Percentiles rank a stretch among this genome's conserved stretches.
Conservation (phyloP, 2,888 invertebrate genomes). For the Synanthedon tipuliformis region DNA sequence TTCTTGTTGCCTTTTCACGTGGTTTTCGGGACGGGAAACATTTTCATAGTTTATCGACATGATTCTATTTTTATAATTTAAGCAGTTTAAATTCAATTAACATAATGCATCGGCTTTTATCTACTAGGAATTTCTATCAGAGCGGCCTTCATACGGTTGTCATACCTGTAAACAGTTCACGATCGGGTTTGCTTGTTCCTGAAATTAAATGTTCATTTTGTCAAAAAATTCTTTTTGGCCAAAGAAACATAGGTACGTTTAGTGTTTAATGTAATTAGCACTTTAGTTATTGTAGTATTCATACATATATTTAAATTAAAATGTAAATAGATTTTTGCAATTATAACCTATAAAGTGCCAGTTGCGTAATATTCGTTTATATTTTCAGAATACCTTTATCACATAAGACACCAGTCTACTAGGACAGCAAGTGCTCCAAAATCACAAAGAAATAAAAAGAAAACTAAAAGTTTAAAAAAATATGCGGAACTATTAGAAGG, state of each 20-base stretch:
- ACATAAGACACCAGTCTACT: slow-evolving; percentile 50
- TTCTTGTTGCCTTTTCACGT: slow-evolving; percentile 9
- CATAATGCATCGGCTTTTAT: slow-evolving; percentile 58
- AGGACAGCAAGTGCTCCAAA: slow-evolving; percentile 45
- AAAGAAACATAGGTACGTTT: slow-evolving; percentile 38
- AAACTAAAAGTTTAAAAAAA: slow-evolving; percentile 61
- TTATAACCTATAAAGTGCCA: slow-evolving; percentile 24
- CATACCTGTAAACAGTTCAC: slow-evolving; percentile 26
- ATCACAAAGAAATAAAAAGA: slow-evolving; percentile 51
- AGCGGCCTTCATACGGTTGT: slow-evolving; percentile 41
- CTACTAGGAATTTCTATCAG: slow-evolving; percentile 51
- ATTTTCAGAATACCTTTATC: slow-evolving; percentile 40
- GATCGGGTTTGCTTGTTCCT: slow-evolving; percentile 21
- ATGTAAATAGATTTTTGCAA: slow-evolving; percentile 6
- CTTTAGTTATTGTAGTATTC: not conserved
- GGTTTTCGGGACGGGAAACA: too few relatives aligned
- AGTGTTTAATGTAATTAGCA: not conserved
- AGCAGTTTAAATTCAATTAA: slow-evolving; percentile 18
- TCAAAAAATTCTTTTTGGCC: slow-evolving; percentile 42
- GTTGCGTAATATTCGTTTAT: slow-evolving; percentile 51
- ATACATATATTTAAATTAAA: not conserved
- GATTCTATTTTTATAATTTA: slow-evolving; percentile 15
- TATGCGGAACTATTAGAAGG: slow-evolving; percentile 79
- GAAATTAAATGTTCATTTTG: slow-evolving; percentile 61
- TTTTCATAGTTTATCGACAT: slow-evolving; percentile 25